These are phyloP conservation scores for Rhodinocichla rosea DNA, from an alignment of 2,113 vertebrate genomes.

Conservation along the genomic window DNA sequence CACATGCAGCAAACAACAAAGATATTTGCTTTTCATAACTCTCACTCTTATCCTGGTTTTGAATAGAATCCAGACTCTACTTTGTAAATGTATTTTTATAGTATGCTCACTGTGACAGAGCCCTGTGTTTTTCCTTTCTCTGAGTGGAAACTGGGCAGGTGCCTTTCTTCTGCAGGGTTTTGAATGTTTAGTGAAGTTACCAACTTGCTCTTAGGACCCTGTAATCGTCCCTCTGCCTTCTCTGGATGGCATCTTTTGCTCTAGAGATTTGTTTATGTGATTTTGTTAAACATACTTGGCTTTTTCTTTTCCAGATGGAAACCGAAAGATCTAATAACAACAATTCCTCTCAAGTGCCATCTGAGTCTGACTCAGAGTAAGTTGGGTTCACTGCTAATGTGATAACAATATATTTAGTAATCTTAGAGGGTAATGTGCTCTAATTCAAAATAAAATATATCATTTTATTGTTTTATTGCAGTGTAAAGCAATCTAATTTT, in stretches of 20 bases:
- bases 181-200: background rate
- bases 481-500: background rate
- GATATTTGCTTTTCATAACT: background rate
- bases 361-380: background rate
- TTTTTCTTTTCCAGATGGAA: background rate
- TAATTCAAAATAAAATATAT: background rate
- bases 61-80: background rate
- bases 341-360: background rate
- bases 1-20: background rate
- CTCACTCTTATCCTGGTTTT: background rate
- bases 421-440: background rate
- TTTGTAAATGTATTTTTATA: background rate
- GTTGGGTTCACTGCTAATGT: background rate
- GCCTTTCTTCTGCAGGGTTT: background rate
- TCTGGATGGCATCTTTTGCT: background rate
- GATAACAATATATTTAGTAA: background rate
- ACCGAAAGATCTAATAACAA: fast-evolving
- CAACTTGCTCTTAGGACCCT: background rate
- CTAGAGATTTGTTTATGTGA: background rate
- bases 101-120: background rate
- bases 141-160: background rate
- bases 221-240: background rate
- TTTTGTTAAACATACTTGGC: background rate
- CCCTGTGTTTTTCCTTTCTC: background rate
- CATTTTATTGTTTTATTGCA: background rate